Evolutionary conservation across 1,140 invertebrate species (phyloP).

Genomic region (Potamilus streckersoni): DNA sequence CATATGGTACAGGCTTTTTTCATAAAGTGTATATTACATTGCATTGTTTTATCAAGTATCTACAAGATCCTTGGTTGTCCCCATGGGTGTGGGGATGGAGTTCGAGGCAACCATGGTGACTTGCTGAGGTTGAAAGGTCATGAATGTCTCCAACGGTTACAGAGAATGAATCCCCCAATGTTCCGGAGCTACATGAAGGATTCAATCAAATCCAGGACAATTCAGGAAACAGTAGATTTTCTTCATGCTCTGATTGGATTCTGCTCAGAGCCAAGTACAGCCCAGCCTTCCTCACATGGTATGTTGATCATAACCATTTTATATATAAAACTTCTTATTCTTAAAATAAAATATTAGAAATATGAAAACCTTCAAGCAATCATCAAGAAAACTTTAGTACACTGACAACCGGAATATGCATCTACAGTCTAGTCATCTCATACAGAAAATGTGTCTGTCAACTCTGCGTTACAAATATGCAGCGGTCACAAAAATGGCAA

Average conservation of each 20-base stretch:
- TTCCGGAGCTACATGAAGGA: constrained; percentile 81
- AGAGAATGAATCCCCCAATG: constrained; percentile 61
- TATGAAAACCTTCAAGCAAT: too few relatives aligned
- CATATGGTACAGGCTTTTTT: too few relatives aligned
- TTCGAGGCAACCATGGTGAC: constrained; percentile 73
- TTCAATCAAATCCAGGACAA: constrained; percentile 80
- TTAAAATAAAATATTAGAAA: too few relatives aligned
- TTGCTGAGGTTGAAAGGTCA: constrained; percentile 85
- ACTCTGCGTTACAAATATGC: too few relatives aligned
- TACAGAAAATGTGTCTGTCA: too few relatives aligned
- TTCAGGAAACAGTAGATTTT: constrained; percentile 90
- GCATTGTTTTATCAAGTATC: constrained; percentile 73
- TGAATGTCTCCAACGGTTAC: constrained; percentile 82
- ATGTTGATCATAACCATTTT: too few relatives aligned
- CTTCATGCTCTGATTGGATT: constrained; percentile 96
- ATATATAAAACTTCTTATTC: too few relatives aligned
- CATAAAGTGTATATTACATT: neutral
- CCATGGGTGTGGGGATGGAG: constrained; percentile 86
- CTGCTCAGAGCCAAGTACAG: constrained; percentile 84
- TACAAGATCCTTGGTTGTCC: constrained; percentile 92
- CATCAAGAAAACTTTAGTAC: too few relatives aligned
- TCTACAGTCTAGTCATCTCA: too few relatives aligned
- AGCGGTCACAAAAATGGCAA: too few relatives aligned
- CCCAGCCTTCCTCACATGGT: too few relatives aligned
- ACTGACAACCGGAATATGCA: too few relatives aligned